These are phyloP conservation scores for Cosmorhoe ocellata DNA, from an alignment of 2,888 invertebrate genomes.

Conservation along the genomic window DNA sequence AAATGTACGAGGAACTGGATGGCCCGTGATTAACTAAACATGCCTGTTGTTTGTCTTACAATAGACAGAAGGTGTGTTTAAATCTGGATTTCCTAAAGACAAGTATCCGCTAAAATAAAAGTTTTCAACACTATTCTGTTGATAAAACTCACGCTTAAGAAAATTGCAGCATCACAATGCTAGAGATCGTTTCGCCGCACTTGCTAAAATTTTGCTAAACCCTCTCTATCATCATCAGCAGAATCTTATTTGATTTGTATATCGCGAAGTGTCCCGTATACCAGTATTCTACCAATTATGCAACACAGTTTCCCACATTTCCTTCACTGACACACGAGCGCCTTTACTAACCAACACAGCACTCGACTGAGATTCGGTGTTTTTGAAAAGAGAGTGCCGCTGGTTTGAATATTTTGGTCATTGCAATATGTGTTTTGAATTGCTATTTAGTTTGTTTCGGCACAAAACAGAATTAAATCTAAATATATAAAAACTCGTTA, in stretches of 20 bases:
- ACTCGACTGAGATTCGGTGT: background rate
- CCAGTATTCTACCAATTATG: slow-evolving; percentile 25
- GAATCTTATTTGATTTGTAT: background rate
- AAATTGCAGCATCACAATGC: too few relatives aligned
- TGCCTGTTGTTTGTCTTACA: slow-evolving; percentile 2
- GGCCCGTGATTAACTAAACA: background rate
- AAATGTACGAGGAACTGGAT: slow-evolving; percentile 16
- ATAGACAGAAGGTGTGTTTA: background rate
- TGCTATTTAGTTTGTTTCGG: slow-evolving; percentile 14
- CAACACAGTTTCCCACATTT: slow-evolving; percentile 27
- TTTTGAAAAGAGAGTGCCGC: too few relatives aligned
- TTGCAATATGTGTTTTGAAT: slow-evolving; percentile 8
- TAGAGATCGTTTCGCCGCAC: too few relatives aligned
- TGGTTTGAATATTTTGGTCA: background rate
- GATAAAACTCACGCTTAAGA: too few relatives aligned
- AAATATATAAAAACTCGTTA: too few relatives aligned
- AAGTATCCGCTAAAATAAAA: too few relatives aligned
- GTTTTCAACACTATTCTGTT: too few relatives aligned
- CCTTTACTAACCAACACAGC: slow-evolving; percentile 23
- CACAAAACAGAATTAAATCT: too few relatives aligned
- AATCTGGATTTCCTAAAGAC: too few relatives aligned
- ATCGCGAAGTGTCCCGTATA: slow-evolving; percentile 1
- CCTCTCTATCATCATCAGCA: background rate
- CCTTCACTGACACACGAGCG: slow-evolving; percentile 25
- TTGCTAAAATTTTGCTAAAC: too few relatives aligned